A percentile compares a stretch with the other conserved stretches of the same genome.
Evolutionary conservation across 2,888 invertebrate genomes (phyloP).

Genomic region (Onthophagus sagittarius): DNA sequence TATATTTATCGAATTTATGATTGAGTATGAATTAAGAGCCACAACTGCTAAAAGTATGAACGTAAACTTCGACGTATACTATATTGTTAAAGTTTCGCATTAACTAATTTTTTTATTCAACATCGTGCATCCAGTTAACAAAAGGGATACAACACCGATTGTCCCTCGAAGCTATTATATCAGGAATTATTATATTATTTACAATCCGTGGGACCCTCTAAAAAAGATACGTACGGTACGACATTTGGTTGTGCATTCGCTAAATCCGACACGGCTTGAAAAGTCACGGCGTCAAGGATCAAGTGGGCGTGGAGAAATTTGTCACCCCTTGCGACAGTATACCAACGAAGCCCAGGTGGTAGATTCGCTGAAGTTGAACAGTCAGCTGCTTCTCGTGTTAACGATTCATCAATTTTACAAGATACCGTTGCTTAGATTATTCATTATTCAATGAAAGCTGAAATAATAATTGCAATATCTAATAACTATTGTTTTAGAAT

Average conservation of each 20-base stretch:
- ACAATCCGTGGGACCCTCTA: background rate
- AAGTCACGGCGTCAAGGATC: conserved; percentile 50
- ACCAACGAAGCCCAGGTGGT: background rate
- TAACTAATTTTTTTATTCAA: too few relatives aligned
- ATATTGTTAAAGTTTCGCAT: too few relatives aligned
- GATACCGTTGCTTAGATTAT: too few relatives aligned
- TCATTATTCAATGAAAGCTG: too few relatives aligned
- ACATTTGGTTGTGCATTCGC: background rate
- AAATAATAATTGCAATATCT: background rate
- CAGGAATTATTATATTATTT: background rate
- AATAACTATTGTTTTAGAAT: too few relatives aligned
- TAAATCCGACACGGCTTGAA: conserved; percentile 50
- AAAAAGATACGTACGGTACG: background rate
- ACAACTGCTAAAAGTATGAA: too few relatives aligned
- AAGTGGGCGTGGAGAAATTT: conserved; percentile 50
- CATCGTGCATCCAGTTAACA: too few relatives aligned
- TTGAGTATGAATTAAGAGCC: too few relatives aligned
- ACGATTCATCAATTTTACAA: background rate
- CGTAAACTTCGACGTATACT: too few relatives aligned
- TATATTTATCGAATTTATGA: too few relatives aligned
- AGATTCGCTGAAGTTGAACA: background rate
- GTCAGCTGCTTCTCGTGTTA: background rate
- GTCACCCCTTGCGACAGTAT: conserved; percentile 40
- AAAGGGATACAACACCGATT: too few relatives aligned
- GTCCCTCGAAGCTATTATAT: too few relatives aligned